Conservation (phyloP, 2,113 vertebrate genomes). For the Acrocephalus kingi region DNA sequence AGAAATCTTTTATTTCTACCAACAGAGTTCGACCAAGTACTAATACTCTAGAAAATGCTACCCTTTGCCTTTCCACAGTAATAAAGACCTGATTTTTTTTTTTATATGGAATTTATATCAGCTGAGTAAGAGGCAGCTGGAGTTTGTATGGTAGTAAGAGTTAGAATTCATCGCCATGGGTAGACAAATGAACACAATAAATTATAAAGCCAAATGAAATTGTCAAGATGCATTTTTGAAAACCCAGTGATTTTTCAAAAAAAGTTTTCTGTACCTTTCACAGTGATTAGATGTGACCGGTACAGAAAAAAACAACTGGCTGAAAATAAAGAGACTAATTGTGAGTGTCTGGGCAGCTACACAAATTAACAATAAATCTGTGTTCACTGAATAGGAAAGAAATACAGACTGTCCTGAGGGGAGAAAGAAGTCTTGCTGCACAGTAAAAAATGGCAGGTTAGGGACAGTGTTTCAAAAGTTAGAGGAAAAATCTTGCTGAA, state of each 20-base stretch:
- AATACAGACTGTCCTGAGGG: not conserved
- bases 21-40: not conserved
- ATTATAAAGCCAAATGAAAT: conserved; percentile 39
- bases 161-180: not conserved
- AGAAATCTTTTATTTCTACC: not conserved
- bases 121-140: not conserved
- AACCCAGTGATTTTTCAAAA: not conserved
- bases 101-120: not conserved
- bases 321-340: conserved; percentile 18
- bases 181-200: not conserved
- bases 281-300: not conserved
- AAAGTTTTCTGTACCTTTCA: not conserved
- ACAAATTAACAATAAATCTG: not conserved
- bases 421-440: not conserved
- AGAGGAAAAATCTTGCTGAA: not conserved
- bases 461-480: not conserved
- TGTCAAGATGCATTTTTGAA: conserved; percentile 38
- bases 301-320: not conserved
- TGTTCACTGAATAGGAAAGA: not conserved
- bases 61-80: not conserved
- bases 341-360: not conserved
- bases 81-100: not conserved
- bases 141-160: not conserved
- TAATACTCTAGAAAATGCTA: not conserved
- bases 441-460: not conserved